Evolutionary conservation across 2,888 invertebrate genomes (phyloP), one percentile per base, ranked within the genome.

Genomic region (Tipula lateralis): DNA sequence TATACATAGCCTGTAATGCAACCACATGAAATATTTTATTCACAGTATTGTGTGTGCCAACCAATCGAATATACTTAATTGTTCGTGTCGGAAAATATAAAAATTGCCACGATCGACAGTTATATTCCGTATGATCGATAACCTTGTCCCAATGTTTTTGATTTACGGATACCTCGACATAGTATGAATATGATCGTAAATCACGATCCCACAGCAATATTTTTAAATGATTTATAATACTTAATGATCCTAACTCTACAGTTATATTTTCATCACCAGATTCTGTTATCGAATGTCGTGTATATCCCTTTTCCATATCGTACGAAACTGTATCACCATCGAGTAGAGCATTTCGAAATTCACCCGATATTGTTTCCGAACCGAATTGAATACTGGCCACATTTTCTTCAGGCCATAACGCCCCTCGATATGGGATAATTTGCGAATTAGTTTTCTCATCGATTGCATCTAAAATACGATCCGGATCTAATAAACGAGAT

Each of bases 61-160:
- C 94, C 85, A 96, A 91, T 87, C 93, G 93, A 87, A 96, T 94
- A 89, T 93, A 96, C 90, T 95, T 95, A 86, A 98, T 96, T 84
- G 99, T 98, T 85, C 96, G 91, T 39, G 96, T 93, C 87, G 94
- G 93, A 91, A 99, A 99, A 91, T 96, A 98, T 84, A 99, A 93
- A 89, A 94, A 94, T 91, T 99, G 99, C 97, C 97, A 98, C 19
- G 98, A 98, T 85, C 99, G 94, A 89, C 99, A 99, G 89, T 95
- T 94, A 91, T 96, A 98, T 86, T 94, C 92, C 86, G 96, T 95
- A 91, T 99, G 96, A 91, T 99, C 99, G 86, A 99, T 93, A 84
- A 99, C 95, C 85, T 95, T 93, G 86, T 96, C 94, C 98, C 99
- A 99, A 90, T 98, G 96, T 89, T 95, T 95, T 90, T 97, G 95